These are phyloP conservation scores for Lissocephala sabroskyi DNA, from an alignment of 2,888 invertebrate species.

Conservation along the genomic window DNA sequence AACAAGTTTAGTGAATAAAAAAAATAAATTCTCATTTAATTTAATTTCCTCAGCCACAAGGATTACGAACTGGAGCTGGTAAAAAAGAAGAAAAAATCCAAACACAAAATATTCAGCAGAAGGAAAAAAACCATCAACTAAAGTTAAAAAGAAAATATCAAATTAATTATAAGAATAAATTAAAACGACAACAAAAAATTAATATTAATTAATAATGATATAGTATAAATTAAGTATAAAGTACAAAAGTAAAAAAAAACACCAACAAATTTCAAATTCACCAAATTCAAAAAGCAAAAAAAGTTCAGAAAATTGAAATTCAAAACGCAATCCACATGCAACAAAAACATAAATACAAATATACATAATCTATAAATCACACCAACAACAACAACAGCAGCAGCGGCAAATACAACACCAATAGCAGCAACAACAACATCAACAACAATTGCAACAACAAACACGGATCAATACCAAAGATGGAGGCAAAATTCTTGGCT, in stretches of 20 bases:
- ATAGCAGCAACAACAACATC: slow-evolving; percentile 25
- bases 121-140: slow-evolving; percentile 54
- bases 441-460: slow-evolving; percentile 32
- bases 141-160: no score
- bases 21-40: neutral
- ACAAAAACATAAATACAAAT: slow-evolving; percentile 22
- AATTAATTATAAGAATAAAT: slow-evolving; percentile 52
- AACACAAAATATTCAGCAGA: slow-evolving; percentile 29
- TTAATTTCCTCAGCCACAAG: slow-evolving; percentile 28
- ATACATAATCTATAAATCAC: slow-evolving; percentile 25
- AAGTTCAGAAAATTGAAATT: slow-evolving; percentile 30
- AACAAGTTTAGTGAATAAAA: slow-evolving; percentile 9
- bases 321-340: slow-evolving; percentile 36
- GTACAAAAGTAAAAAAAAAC: slow-evolving; percentile 41
- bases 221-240: slow-evolving; percentile 57
- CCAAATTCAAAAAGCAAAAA: slow-evolving; percentile 19
- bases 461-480: slow-evolving; percentile 72
- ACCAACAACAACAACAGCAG: slow-evolving; percentile 19
- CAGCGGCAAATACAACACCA: slow-evolving; percentile 20
- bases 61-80: slow-evolving; percentile 50
- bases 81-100: slow-evolving; percentile 22
- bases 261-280: slow-evolving; percentile 3
- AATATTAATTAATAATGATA: slow-evolving; percentile 38
- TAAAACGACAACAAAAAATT: slow-evolving; percentile 26
- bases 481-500: slow-evolving; percentile 72